phyloP scores from a whole-genome alignment of 2,888 invertebrate species.

The Achlya flavicornis region DNA sequence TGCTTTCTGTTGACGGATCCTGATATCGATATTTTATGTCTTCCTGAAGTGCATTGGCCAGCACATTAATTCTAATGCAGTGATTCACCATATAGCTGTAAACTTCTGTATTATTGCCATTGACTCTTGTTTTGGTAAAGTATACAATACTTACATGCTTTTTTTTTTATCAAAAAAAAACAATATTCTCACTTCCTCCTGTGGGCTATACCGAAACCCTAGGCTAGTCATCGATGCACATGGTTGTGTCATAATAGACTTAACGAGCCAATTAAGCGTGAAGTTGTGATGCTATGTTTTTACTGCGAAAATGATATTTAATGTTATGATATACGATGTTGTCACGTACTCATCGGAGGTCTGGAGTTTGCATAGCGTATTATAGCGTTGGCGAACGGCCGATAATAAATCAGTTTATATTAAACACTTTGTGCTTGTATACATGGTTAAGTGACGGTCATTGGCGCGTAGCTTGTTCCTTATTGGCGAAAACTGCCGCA shows the following conservation, averaged over 20 bases:
- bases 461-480: constrained; percentile 44
- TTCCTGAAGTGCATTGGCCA: constrained; percentile 26
- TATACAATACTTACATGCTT: too few species aligned
- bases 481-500: constrained; percentile 53
- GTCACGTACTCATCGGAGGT: constrained; percentile 35
- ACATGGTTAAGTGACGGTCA: constrained; percentile 41
- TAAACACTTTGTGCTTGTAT: constrained; percentile 29
- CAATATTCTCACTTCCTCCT: not conserved
- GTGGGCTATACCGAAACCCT: not conserved
- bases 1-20: constrained; percentile 12
- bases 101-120: constrained; percentile 14
- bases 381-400: constrained; percentile 35
- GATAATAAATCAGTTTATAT: constrained; percentile 47
- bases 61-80: constrained; percentile 32
- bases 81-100: constrained; percentile 38
- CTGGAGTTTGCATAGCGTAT: constrained; percentile 28
- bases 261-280: constrained; percentile 49
- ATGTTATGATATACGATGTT: constrained; percentile 41
- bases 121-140: not conserved
- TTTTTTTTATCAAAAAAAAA: not conserved
- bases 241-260: constrained; percentile 23
- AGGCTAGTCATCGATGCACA: not conserved
- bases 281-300: constrained; percentile 39
- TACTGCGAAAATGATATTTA: constrained; percentile 42
- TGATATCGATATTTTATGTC: constrained; percentile 17